Evolutionary conservation across 2,888 invertebrate genomes (phyloP), one percentile per base, ranked within the genome.

Genomic region (Caenorhabditis drosophilae): DNA sequence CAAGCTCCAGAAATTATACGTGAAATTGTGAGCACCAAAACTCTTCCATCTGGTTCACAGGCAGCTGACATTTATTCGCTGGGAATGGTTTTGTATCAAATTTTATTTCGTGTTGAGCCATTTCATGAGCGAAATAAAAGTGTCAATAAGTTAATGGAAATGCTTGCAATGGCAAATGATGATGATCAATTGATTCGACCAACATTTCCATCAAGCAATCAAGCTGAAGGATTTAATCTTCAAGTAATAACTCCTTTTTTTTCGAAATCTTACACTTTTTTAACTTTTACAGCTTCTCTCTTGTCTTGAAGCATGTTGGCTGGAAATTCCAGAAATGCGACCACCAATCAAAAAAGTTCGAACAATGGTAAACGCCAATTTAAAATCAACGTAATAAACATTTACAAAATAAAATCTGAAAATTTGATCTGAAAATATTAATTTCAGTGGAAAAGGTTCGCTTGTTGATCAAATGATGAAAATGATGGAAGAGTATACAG

Each of bases 401-500:
- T 12, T 42, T 22, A n/a, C 2, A 23, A 31, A 23, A 12, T 20
- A 23, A 34, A 31, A 27, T n/a, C 23, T 54, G 26, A 4, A 46
- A 46, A 7, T 4, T 46, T 15, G 22, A 42, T 45, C 15, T 23
- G n/a, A n/a, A n/a, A n/a, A n/a, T n/a, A n/a, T n/a, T n/a, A 20
- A 16, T 60, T 73, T 44, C 46, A 78, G 77, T 9, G 79, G 77
- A 36, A 79, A 78, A 55, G 81, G 81, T 3, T 76, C 81, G 1
- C 64, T 81, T 15, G 81, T 81, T 15, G 81, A 81, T 55, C 81
- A 81, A 56, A 81, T 81, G 81, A 80, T 82, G 76, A 78, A 82
- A 66, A 79, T 79, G 79, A 79, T 79, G 79, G 79, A 79, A 47
- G 59, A 72, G 55, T 81, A 81, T 63, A 82, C 81, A 9, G 76